Conservation (phyloP, 2,113 vertebrate genomes). For the Rhodinocichla rosea region DNA sequence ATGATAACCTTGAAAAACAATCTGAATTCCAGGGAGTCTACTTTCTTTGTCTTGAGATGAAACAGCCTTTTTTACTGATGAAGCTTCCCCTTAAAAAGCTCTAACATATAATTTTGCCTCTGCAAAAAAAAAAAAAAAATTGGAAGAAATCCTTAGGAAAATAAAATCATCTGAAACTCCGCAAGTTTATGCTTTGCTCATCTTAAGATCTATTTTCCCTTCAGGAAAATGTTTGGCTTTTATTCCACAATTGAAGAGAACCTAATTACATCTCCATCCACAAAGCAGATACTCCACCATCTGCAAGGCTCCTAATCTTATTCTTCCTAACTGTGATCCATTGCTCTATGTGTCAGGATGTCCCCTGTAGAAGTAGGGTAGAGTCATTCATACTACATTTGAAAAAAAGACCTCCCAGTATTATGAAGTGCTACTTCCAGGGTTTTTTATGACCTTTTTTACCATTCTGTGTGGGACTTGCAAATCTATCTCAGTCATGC, state of each 20-base stretch:
- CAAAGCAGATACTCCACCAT: background rate
- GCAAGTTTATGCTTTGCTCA: background rate
- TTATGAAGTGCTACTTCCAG: background rate
- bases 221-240: background rate
- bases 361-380: background rate
- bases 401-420: background rate
- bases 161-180: background rate
- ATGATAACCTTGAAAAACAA: background rate
- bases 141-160: background rate
- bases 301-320: background rate
- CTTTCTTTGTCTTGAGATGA: background rate
- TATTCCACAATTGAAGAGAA: background rate
- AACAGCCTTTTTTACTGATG: background rate
- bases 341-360: background rate
- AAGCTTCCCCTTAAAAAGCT: background rate
- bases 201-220: background rate
- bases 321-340: background rate
- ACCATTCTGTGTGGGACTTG: background rate
- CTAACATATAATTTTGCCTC: background rate
- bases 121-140: background rate
- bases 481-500: background rate
- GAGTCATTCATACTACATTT: background rate
- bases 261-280: background rate
- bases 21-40: background rate
- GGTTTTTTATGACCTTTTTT: background rate